Conservation (phyloP, 2,888 invertebrate genomes). For the Eurois occulta region DNA sequence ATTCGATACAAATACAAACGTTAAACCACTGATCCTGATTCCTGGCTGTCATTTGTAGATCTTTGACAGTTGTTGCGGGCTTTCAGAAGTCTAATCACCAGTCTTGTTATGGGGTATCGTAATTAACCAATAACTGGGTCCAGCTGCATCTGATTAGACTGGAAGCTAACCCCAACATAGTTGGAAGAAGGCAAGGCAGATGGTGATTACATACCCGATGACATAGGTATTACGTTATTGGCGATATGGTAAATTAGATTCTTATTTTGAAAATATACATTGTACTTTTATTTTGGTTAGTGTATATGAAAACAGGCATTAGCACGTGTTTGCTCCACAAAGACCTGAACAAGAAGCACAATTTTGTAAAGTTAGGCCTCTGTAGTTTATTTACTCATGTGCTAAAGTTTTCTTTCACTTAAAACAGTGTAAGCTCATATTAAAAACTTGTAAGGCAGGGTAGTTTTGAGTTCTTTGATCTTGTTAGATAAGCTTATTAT, state of each 20-base stretch:
- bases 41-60: not conserved
- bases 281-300: not conserved
- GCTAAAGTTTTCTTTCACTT: constrained; percentile 4
- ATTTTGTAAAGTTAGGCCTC: constrained; percentile 14
- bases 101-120: not conserved
- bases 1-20: not conserved
- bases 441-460: constrained; percentile 34
- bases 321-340: not conserved
- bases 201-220: not conserved
- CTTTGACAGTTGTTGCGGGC: not conserved
- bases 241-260: not conserved
- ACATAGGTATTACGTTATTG: not conserved
- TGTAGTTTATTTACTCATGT: constrained; percentile 28
- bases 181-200: not conserved
- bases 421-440: constrained; percentile 25
- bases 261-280: not conserved
- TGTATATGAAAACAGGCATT: not conserved
- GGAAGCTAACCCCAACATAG: not conserved
- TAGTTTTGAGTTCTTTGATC: constrained; percentile 30
- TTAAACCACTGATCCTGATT: not conserved
- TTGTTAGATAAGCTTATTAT: constrained; percentile 36
- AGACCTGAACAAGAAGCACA: not conserved
- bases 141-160: not conserved
- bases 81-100: not conserved
- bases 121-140: not conserved